Percentiles rank a stretch among this genome's conserved stretches.
phyloP scores from a whole-genome alignment of 2,888 invertebrate species.

The Nemotelus nigrinus region DNA sequence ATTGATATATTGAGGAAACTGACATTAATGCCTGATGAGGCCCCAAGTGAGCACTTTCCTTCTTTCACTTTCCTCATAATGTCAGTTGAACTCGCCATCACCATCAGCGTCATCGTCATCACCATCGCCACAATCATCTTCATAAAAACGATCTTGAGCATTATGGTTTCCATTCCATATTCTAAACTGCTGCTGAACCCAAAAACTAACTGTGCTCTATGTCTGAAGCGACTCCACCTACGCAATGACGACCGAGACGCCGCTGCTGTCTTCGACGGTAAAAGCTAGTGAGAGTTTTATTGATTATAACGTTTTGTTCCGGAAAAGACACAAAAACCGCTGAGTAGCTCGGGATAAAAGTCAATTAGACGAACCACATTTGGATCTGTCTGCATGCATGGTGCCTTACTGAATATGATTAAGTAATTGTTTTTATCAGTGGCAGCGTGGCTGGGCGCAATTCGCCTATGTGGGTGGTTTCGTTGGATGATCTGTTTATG shows the following conservation, averaged over 20 bases:
- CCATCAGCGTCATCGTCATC: constrained; percentile 2
- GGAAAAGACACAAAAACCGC: constrained; percentile 12
- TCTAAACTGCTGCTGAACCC: background rate
- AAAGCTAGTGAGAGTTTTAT: constrained; percentile 30
- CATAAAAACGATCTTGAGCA: constrained; percentile 10
- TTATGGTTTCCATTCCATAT: background rate
- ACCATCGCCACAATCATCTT: background rate
- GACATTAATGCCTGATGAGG: constrained; percentile 26
- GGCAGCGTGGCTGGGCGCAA: constrained; percentile 17
- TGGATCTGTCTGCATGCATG: background rate
- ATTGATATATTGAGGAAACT: constrained; percentile 41
- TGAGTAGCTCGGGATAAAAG: constrained; percentile 29
- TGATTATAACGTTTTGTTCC: background rate
- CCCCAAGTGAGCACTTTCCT: constrained; percentile 33
- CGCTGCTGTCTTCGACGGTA: background rate
- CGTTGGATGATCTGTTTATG: background rate
- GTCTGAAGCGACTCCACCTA: background rate
- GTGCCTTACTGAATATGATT: constrained; percentile 13
- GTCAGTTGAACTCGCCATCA: constrained; percentile 3
- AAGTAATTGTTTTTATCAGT: constrained; percentile 39
- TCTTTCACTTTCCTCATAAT: constrained; percentile 36
- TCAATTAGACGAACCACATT: constrained; percentile 32
- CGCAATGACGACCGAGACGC: constrained; percentile 21
- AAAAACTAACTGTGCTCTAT: background rate
- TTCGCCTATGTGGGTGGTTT: constrained; percentile 32